Percentiles rank a stretch among this genome's conserved stretches.
phyloP scores from a whole-genome alignment of 2,113 vertebrate genomes.

The Alosa alosa region DNA sequence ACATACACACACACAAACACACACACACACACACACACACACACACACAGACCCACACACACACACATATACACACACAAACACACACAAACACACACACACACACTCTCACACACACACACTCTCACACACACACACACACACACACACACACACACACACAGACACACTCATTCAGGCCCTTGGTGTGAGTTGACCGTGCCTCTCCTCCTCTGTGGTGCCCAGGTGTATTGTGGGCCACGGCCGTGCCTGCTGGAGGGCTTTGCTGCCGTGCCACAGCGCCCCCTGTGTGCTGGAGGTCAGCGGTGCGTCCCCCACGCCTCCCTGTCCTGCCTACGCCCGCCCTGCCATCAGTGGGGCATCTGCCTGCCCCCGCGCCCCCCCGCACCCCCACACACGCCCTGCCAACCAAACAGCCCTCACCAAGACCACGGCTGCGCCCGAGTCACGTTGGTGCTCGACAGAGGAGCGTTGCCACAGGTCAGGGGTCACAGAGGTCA shows the following conservation, averaged over 20 bases:
- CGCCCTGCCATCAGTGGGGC: constrained; percentile 84
- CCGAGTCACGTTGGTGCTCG: constrained; percentile 86
- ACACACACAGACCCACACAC: neutral
- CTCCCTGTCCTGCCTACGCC: constrained; percentile 81
- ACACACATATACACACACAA: neutral
- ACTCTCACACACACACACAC: neutral
- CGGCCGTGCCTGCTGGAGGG: constrained; percentile 79
- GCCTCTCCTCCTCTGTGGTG: too few relatives aligned
- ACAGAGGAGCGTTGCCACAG: constrained; percentile 83
- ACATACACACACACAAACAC: neutral
- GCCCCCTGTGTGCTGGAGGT: constrained; percentile 72
- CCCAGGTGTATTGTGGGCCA: constrained; percentile 86
- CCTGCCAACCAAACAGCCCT: constrained; percentile 80
- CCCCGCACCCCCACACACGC: constrained; percentile 65
- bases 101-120: too few relatives aligned
- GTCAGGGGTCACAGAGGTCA: too few relatives aligned
- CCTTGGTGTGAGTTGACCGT: too few relatives aligned
- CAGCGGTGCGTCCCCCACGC: constrained; percentile 78
- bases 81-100: neutral
- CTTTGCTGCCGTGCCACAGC: constrained; percentile 49
- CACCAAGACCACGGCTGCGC: constrained; percentile 86
- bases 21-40: neutral
- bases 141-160: neutral
- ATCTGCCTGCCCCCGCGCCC: constrained; percentile 77
- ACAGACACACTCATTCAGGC: too few relatives aligned